Percentiles rank a stretch among this genome's conserved stretches.
Evolutionary conservation across 2,888 invertebrate species (phyloP).

Genomic region (Petrolisthes manimaculis): DNA sequence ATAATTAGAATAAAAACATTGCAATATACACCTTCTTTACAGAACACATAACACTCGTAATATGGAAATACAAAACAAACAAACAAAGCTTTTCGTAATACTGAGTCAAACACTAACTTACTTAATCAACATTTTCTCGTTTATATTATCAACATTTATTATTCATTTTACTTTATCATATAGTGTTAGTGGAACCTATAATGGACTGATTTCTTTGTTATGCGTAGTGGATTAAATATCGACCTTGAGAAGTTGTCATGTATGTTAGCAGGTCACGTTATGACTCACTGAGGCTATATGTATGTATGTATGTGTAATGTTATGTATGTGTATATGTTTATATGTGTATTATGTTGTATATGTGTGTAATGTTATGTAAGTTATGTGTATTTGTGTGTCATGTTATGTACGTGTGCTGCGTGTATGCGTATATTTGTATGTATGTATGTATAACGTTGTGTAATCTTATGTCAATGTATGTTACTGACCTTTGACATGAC

Average conservation of each 20-base stretch:
- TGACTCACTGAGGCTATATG: too few species aligned
- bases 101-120: not conserved
- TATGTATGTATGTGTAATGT: too few species aligned
- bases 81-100: not conserved
- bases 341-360: too few species aligned
- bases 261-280: not conserved
- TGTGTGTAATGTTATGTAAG: not conserved
- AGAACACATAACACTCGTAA: not conserved
- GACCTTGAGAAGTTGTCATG: slow-evolving; percentile 27
- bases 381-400: too few species aligned
- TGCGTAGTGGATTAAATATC: slow-evolving; percentile 13
- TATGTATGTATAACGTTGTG: not conserved
- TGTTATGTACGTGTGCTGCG: too few species aligned
- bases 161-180: not conserved
- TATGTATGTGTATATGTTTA: too few species aligned
- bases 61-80: not conserved
- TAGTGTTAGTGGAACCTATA: not conserved
- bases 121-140: not conserved
- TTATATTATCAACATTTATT: not conserved
- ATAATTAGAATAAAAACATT: not conserved
- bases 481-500: slow-evolving; percentile 25
- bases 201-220: not conserved
- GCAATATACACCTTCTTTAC: not conserved
- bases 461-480: not conserved
- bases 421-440: too few species aligned